A percentile compares a stretch with the other conserved stretches of the same genome.
Evolutionary conservation across 2,113 vertebrate genomes (phyloP).

Genomic region (Cricetomys ansorgei): DNA sequence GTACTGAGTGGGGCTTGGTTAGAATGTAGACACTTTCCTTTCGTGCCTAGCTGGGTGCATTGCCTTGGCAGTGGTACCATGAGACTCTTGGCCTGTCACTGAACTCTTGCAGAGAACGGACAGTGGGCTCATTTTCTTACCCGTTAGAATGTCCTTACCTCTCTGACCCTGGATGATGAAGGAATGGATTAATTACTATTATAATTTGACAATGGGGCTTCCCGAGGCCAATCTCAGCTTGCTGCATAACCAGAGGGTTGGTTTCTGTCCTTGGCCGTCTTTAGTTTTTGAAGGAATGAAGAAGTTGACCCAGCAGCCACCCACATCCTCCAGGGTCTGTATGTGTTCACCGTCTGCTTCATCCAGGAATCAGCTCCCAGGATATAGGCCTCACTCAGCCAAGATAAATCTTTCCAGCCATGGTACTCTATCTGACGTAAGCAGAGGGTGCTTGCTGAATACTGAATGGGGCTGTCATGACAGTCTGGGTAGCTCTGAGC

Average conservation of each 20-base stretch:
- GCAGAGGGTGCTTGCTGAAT: not conserved
- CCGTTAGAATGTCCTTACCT: conserved; percentile 46
- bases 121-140: conserved; percentile 61
- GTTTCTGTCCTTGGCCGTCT: conserved; percentile 82
- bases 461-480: not conserved
- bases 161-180: conserved; percentile 73
- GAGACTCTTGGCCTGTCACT: not conserved
- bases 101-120: not conserved
- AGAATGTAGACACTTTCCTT: conserved; percentile 9
- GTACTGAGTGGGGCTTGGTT: not conserved
- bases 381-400: not conserved
- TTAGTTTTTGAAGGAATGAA: conserved; percentile 85
- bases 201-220: conserved; percentile 73
- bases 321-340: conserved; percentile 82
- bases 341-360: conserved; percentile 76
- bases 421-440: not conserved
- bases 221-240: conserved; percentile 82
- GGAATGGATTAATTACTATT: conserved; percentile 78
- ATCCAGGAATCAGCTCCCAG: not conserved
- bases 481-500: not conserved
- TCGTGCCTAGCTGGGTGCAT: not conserved
- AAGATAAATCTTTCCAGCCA: conserved; percentile 28
- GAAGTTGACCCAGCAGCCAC: conserved; percentile 83
- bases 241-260: conserved; percentile 80
- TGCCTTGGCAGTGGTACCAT: not conserved